Evolutionary conservation across 2,888 invertebrate genomes (phyloP), one percentile per base, ranked within the genome.

Genomic region (Synergus umbraculus): DNA sequence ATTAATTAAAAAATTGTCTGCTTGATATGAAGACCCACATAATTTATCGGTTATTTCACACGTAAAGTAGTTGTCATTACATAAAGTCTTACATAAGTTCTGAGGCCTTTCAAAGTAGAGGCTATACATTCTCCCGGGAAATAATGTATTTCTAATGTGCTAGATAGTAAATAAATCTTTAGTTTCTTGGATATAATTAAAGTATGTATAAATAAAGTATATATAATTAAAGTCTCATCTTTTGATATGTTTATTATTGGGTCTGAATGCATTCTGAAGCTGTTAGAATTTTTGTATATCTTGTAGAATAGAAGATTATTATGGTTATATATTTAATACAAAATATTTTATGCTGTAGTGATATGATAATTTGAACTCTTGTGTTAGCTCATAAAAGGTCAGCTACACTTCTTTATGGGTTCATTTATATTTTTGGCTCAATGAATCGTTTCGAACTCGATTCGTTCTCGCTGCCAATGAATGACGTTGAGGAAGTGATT

Each of bases 31-130:
- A 54, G 10, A 58, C 54, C 7, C n/a, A 41, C 41, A 37, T 73
- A 73, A 54, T 54, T 54, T 73, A 73, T 54, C 41, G 54, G n/a
- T 54, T 41, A n/a, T 73, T 73, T 58, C n/a, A 41, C 54, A 37
- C 4, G 29, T 18, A 54, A 22, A 54, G 29, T 73, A 73, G 41
- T 73, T 49, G 46, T 69, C 29, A 37, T 73, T 54, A 54, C 37
- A 73, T 73, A 73, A 54, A 41, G 29, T 41, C 54, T 73, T 73
- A 73, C n/a, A 54, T 58, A 54, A 73, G 29, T 41, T 73, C 10
- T 73, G 5, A 54, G 29, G 49, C 22, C 15, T 69, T 49, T 73
- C 54, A 18, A 18, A 13, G n/a, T 46, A 44, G 13, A 44, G 13
- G 44, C 10, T 66, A 37, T 37, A 58, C 58, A 58, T 63, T 63